Evolutionary conservation across 2,888 invertebrate genomes (phyloP), one percentile per base, ranked within the genome.

Genomic region (Oscheius onirici): DNA sequence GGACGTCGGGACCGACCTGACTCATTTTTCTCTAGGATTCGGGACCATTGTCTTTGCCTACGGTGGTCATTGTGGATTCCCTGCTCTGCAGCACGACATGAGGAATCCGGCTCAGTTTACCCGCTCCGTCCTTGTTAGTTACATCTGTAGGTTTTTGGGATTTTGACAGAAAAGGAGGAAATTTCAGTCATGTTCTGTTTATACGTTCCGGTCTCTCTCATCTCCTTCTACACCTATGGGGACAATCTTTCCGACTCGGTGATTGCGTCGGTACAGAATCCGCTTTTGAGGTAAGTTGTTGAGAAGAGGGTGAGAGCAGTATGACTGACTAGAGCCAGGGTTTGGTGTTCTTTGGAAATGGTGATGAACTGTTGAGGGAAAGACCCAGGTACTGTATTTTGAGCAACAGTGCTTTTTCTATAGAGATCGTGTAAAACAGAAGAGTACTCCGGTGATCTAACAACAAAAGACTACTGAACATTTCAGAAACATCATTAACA

Each of bases 31-130:
- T 3, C 71, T 66, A 20, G 70, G 74, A 17, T 69, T 78, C 15
- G 78, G 76, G 3, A 78, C 78, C 1, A 76, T 78, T 43, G 65
- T 78, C 3, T 78, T 78, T 49, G 76, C 78, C 17, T 78, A 74
- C 20, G 76, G 78, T 15, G 78, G 77, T n/a, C 78, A 78, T 69
- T 72, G 75, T 15, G 73, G 73, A 13, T 69, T 78, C 3, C 78
- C 78, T 3, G 76, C 76, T 15, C 73, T 78, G 17, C 73, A 76
- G 1, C 76, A 78, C 49, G 78, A 78, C 22, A 78, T 78, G 78
- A 74, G 71, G 43, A 70, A 69, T 15, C 74, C 78, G 0, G 58
- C 71, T n/a, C 69, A 71, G n/a, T 78, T 63, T 65, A 57, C 63
- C 24, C 52, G 65, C 49, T 57, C 74, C 17, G 73, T 74, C 28